Base-by-base conservation (phyloP, 2,888 invertebrate species). In the Hyppa rectilinea region DNA sequence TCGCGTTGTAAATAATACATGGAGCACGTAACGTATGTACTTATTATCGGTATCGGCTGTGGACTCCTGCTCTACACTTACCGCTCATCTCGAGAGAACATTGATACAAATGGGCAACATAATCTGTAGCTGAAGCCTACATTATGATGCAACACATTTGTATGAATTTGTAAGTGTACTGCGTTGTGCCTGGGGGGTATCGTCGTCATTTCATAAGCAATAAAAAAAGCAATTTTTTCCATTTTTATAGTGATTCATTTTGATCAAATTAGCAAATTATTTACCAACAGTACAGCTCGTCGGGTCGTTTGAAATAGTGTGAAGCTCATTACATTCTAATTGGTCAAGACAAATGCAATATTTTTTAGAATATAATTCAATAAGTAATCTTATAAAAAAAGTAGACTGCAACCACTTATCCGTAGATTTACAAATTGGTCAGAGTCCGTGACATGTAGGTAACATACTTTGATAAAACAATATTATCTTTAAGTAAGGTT, bases 1-100 rank as follows among this genome's bases (percentile, higher is more conserved):
- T 89, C 86, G 81, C 89, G 50, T 76, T 91, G 89, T 91, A 90
- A 90, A 91, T 89, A 90, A 75, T 82, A 64, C 59, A 23, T 31
- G 40, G 49, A 60, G 26, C 43, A 70, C 67, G 43, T 56, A 58
- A 67, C 29, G 45, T 47, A 69, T 36, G 67, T 71, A 72, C 71
- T 68, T 72, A 84, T 52, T 65, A 76, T 59, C 50, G 71, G 75
- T 70, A 61, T 52, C 47, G 72, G 79, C 73, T 78, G 75, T 60
- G 76, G 73, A 56, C 52, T 63, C 17, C 58, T 31, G 29, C 59
- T 23, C 9, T 59, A n/a, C 53, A 52, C 59, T 59, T 52, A 17
- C 59, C 29, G n/a, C 10, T n/a, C n/a, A 4, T 20, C 5, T n/a
- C 29, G 20, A 58, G 20, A 38, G 12, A 12, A 26, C 26, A 38